Evolutionary conservation across 2,113 vertebrate genomes (phyloP).

Genomic region (Grammomys dolichurus): DNA sequence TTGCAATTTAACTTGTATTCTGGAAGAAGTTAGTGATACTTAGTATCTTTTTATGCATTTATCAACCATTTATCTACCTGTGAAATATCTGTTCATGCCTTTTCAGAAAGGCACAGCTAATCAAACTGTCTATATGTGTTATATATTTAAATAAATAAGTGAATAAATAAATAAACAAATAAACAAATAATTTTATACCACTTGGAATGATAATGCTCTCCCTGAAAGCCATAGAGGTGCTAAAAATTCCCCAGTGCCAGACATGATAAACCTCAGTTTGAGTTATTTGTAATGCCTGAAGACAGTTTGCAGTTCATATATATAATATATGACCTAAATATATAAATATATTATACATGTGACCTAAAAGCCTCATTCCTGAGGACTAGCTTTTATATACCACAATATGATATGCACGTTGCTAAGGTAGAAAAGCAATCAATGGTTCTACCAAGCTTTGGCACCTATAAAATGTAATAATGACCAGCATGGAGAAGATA

Average conservation of each 20-base stretch:
- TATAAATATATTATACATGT: no score
- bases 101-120: neutral
- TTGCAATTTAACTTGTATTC: constrained; percentile 29
- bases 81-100: neutral
- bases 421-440: neutral
- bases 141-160: no score
- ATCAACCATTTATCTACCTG: neutral
- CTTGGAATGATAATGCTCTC: neutral
- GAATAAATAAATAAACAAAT: no score
- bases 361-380: neutral
- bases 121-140: no score
- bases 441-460: neutral
- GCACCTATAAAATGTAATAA: neutral
- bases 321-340: neutral
- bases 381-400: neutral
- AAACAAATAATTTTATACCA: neutral
- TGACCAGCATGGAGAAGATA: neutral
- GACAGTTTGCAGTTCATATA: neutral
- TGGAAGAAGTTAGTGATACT: neutral
- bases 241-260: neutral
- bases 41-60: neutral
- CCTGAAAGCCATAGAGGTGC: neutral
- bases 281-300: neutral
- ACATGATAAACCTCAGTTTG: neutral
- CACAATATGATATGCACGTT: neutral